Percentiles rank a stretch among this genome's conserved stretches.
Conservation (phyloP, 2,113 vertebrate species). For the Zingel zingel region DNA sequence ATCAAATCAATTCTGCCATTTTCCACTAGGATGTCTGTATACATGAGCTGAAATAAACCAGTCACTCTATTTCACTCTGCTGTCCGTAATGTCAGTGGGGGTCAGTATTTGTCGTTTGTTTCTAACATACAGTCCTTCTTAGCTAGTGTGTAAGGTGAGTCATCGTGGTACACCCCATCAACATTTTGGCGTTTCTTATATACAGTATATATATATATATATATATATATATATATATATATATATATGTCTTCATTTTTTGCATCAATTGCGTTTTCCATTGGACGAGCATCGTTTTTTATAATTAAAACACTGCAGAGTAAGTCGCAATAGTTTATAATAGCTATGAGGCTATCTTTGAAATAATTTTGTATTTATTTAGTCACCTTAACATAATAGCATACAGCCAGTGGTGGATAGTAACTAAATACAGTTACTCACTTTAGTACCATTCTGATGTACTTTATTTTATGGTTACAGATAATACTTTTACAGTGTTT, state of each 20-base stretch:
- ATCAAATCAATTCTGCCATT: slow-evolving; percentile 37
- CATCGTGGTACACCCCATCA: neutral
- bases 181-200: neutral
- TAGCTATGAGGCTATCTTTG: neutral
- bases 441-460: neutral
- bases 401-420: neutral
- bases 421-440: neutral
- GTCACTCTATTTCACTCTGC: neutral
- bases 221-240: too few species aligned
- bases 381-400: neutral
- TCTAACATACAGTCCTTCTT: neutral
- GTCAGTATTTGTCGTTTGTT: neutral
- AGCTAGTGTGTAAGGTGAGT: neutral
- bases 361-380: neutral
- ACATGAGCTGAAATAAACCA: slow-evolving; percentile 24
- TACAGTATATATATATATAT: neutral
- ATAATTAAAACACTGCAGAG: neutral
- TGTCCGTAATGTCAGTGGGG: neutral
- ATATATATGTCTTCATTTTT: neutral
- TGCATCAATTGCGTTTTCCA: neutral
- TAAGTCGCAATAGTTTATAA: neutral
- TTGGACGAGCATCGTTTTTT: neutral
- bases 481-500: neutral
- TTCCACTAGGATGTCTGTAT: slow-evolving; percentile 20
- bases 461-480: neutral